Conservation (phyloP, 1,140 invertebrate genomes). For the Drosophila bocqueti region DNA sequence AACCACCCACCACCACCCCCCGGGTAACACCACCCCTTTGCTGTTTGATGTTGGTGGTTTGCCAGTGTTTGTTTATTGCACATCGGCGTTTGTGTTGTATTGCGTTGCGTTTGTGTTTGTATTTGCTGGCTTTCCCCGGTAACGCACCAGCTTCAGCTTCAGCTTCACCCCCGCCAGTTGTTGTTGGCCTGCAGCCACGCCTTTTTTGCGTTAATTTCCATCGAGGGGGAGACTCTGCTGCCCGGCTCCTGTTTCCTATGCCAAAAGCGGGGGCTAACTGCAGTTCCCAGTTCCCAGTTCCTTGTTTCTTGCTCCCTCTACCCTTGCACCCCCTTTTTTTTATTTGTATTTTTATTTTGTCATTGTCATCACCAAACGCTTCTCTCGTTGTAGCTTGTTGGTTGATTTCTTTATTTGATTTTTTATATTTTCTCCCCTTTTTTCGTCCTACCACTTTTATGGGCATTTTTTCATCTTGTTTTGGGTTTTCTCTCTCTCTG, state of each 20-base stretch:
- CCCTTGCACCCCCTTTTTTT: constrained; percentile 7
- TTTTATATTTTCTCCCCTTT: constrained; percentile 36
- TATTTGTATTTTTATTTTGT: constrained; percentile 48
- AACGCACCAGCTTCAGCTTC: neutral
- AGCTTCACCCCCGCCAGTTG: constrained; percentile 5
- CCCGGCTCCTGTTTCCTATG: neutral
- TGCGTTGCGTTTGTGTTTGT: constrained; percentile 33
- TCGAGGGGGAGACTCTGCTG: constrained; percentile 32
- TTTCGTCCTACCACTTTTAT: constrained; percentile 15
- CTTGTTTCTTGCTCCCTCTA: neutral
- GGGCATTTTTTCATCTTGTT: constrained; percentile 33
- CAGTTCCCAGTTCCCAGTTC: constrained; percentile 14
- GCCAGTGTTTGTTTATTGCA: constrained; percentile 75
- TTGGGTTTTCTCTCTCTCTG: constrained; percentile 3
- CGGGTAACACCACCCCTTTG: neutral
- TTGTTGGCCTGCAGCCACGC: constrained; percentile 45
- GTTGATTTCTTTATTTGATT: constrained; percentile 71
- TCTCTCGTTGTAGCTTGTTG: constrained; percentile 33
- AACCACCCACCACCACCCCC: constrained; percentile 1
- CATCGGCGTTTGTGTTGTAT: constrained; percentile 39
- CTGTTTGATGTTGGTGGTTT: constrained; percentile 47
- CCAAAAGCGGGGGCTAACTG: constrained; percentile 27
- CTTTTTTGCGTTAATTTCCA: constrained; percentile 82
- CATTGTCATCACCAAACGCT: constrained; percentile 47
- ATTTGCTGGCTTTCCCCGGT: constrained; percentile 31